Evolutionary conservation across 2,113 vertebrate species (phyloP), one percentile per base, ranked within the genome.

Genomic region (Leuciscus idus): DNA sequence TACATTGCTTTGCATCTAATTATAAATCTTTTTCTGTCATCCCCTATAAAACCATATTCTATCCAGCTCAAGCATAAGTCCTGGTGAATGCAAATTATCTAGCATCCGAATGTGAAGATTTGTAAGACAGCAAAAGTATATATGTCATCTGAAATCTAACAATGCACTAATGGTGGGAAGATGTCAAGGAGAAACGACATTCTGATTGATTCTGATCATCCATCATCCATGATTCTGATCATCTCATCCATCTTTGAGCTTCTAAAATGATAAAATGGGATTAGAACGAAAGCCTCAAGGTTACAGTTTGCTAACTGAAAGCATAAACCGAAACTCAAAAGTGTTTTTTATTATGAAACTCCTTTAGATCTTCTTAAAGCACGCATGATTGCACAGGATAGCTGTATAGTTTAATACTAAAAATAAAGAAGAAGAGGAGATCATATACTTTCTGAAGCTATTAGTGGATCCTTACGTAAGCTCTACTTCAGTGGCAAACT

Each of bases 391-490:
- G 26, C 28, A 59, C 19, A 84, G 4, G 46, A 79, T 55, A 19
- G 83, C 23, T 84, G 70, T 52, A 50, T 78, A n/a, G 30, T 36
- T 50, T 62, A 39, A 57, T 30, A 10, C 26, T 43, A 19, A 84
- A 75, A 21, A 39, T 48, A 33, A 73, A 36, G 61, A 78, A 84
- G 15, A 26, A 50, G 21, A 55, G 36, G 77, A 61, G 21, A 62
- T 61, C 17, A 30, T 52, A 43, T 81, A 55, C 57, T 61, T 86
- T 77, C 43, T 64, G 13, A 46, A 55, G 76, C 70, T 57, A 76
- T 88, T 72, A 70, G n/a, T 28, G 46, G 76, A 85, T 74, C 11
- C 76, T 86, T 87, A 84, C 23, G 5, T 85, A 88, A 88, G 64
- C 13, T 77, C 82, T 30, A 79, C 73, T 81, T 89, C 26, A 80